Conservation (phyloP, 2,797 vertebrate genomes). For the Ctenochaetus hawaiiensis region DNA sequence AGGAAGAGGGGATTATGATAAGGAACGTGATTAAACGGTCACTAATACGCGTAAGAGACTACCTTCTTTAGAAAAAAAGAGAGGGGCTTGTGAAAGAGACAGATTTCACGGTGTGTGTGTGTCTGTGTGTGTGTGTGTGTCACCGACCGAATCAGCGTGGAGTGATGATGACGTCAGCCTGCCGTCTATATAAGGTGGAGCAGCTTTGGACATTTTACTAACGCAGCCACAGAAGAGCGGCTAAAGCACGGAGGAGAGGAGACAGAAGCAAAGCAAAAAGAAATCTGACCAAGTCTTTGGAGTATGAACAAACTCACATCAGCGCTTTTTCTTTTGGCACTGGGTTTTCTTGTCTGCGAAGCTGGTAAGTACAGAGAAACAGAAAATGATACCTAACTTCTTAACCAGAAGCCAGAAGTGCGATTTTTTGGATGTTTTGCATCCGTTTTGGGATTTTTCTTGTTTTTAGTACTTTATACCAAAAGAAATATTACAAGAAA, state of each 20-base stretch:
- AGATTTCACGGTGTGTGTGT: background rate
- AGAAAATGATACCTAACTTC: background rate
- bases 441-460: background rate
- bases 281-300: constrained; percentile 47
- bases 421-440: background rate
- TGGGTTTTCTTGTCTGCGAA: constrained; percentile 72
- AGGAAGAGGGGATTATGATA: background rate
- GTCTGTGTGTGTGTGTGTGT: background rate
- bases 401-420: background rate
- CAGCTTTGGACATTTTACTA: background rate
- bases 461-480: background rate
- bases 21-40: background rate
- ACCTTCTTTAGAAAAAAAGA: too few relatives aligned
- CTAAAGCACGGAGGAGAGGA: background rate
- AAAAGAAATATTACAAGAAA: background rate
- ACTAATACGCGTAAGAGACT: background rate
- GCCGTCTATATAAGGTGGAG: accelerated
- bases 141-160: background rate
- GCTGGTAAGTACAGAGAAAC: constrained; percentile 73
- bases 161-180: constrained; percentile 13
- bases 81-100: constrained; percentile 26
- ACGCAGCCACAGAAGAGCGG: constrained; percentile 26
- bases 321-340: constrained; percentile 66
- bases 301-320: constrained; percentile 74
- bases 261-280: background rate